These are phyloP conservation scores for Neostethus bicornis DNA, from an alignment of 2,797 vertebrate species.

Conservation along the genomic window DNA sequence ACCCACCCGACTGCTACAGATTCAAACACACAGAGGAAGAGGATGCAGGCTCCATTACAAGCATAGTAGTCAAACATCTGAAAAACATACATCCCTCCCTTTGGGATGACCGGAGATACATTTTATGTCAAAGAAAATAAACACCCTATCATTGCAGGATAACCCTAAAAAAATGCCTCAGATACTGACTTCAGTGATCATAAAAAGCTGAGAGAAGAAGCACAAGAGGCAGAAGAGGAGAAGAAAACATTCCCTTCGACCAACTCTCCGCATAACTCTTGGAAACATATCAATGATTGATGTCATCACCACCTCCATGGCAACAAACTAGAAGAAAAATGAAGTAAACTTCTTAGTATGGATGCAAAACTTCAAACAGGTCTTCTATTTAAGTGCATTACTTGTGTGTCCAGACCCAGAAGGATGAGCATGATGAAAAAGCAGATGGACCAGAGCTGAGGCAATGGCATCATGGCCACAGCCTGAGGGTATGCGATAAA, in stretches of 20 bases:
- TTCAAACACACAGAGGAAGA: conserved; percentile 87
- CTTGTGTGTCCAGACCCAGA: conserved; percentile 91
- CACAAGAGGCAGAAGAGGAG: conserved; percentile 74
- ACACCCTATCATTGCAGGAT: background rate
- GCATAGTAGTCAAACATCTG: conserved; percentile 94
- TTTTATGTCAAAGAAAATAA: background rate
- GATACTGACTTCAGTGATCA: conserved; percentile 76
- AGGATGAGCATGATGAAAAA: conserved; percentile 93
- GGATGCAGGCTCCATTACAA: conserved; percentile 87
- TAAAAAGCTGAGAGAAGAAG: conserved; percentile 71
- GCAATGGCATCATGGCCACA: conserved; percentile 89
- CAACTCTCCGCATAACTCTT: conserved; percentile 58
- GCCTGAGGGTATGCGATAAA: conserved; percentile 91
- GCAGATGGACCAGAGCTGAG: conserved; percentile 90
- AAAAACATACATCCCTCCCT: conserved; percentile 96
- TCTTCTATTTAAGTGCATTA: conserved; percentile 42
- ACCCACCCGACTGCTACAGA: conserved; percentile 87
- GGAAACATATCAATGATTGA: conserved; percentile 78
- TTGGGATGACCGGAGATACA: conserved; percentile 25
- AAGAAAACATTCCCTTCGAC: conserved; percentile 70
- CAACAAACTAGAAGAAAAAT: conserved; percentile 69
- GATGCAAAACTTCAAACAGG: background rate
- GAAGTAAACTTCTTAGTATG: background rate
- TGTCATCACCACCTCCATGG: conserved; percentile 75
- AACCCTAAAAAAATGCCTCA: background rate